Evolutionary conservation across 2,113 vertebrate species (phyloP), one percentile per base, ranked within the genome.

Genomic region (Reinhardtius hippoglossoides): DNA sequence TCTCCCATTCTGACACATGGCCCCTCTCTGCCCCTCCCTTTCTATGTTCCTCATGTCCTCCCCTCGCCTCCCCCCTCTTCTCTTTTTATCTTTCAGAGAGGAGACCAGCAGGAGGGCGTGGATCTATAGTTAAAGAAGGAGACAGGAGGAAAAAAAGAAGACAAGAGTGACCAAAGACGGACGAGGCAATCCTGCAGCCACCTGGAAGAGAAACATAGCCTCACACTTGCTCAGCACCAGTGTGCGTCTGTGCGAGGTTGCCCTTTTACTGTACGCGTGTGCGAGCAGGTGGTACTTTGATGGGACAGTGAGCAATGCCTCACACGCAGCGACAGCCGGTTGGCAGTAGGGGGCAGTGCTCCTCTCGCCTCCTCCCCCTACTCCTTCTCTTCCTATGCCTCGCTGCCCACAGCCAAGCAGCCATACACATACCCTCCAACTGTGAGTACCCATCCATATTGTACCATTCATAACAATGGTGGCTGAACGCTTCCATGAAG

Each of bases 241-340:
- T 70, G 79, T 76, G 75, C 55, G 72, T 56, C 35, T 57, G 62
- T 70, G 81, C 24, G 74, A 81, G 78, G 59, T 62, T 70, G 84
- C 78, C 74, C 78, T 83, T 76, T 77, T 63, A 63, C 60, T 76
- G 18, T 67, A 61, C 57, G 82, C 50, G 83, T 82, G 86, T 74
- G 90, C 73, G 78, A 94, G 92, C 92, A 93, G 93, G 91, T 94
- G 91, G 89, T 80, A 83, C 84, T 91, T 93, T 91, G 86, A 94
- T 93, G 92, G 94, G 92, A 94, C 88, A 92, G 85, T 93, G 93
- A 94, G 93, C 92, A 87, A 95, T 95, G 94, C 82, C 87, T 93
- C 88, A 89, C 84, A 90, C 67, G 56, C 91, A 92, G 91, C 92
- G 65, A 93, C 93, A 95, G 91, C 92, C 92, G 92, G 90, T 82